A percentile compares a stretch with the other conserved stretches of the same genome.
Conservation (phyloP, 1,140 invertebrate species). For the Dendrolimus kikuchii region DNA sequence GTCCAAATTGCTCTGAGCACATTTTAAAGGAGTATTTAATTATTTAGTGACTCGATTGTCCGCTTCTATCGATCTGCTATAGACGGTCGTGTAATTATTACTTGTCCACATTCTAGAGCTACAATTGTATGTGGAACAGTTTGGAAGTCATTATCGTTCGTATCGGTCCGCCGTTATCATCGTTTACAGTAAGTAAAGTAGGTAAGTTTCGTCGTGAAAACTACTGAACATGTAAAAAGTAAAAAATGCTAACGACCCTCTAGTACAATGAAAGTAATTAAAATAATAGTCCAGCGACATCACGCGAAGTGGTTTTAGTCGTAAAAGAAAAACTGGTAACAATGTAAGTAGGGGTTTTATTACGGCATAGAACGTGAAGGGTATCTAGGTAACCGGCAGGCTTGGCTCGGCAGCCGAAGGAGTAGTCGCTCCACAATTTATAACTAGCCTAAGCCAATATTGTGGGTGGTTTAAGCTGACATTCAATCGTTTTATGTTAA, state of each 20-base stretch:
- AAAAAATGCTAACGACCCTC: conserved; percentile 44
- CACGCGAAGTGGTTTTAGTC: conserved; percentile 51
- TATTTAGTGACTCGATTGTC: conserved; percentile 23
- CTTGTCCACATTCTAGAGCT: conserved; percentile 14
- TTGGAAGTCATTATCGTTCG: conserved; percentile 40
- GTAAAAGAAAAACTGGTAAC: conserved; percentile 31
- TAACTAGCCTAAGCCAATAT: conserved; percentile 38
- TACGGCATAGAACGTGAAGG: conserved; percentile 13
- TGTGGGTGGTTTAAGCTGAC: conserved; percentile 38
- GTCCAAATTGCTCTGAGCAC: conserved; percentile 34
- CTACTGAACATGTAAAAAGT: conserved; percentile 40
- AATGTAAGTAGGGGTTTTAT: conserved; percentile 23
- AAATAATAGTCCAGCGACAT: conserved; percentile 59
- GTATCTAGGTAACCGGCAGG: conserved; percentile 21
- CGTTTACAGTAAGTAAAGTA: conserved; percentile 26
- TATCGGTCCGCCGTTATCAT: conserved; percentile 26
- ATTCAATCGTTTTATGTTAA: conserved; percentile 52
- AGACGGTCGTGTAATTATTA: conserved; percentile 37
- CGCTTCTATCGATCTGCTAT: conserved; percentile 35
- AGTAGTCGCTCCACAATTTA: conserved; percentile 22
- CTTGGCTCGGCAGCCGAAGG: conserved; percentile 9
- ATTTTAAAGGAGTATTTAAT: conserved; percentile 34
- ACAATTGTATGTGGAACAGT: conserved; percentile 32
- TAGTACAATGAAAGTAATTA: conserved; percentile 60
- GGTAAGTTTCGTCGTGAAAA: conserved; percentile 33